Evolutionary conservation across 1,140 invertebrate species (phyloP).

Genomic region (Hydropsyche tenuis): DNA sequence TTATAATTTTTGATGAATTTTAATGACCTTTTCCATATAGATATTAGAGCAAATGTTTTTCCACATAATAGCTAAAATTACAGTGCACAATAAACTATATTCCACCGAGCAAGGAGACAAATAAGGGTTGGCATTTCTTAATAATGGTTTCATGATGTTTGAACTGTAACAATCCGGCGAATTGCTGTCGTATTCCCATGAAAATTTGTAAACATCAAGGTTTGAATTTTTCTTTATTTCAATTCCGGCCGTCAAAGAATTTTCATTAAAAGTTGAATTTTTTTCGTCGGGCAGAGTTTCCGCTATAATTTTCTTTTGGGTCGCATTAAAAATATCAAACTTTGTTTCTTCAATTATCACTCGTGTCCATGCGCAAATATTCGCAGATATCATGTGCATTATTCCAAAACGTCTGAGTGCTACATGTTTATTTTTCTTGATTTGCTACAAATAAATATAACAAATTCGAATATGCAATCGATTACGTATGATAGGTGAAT

Average conservation of each 20-base stretch:
- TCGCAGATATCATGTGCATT: constrained; percentile 67
- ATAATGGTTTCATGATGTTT: constrained; percentile 68
- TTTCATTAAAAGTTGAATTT: neutral
- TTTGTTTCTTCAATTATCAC: constrained; percentile 70
- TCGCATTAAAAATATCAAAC: constrained; percentile 63
- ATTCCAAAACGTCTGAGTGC: constrained; percentile 67
- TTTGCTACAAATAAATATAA: constrained; percentile 8
- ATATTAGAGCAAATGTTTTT: constrained; percentile 68
- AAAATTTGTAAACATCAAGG: constrained; percentile 22
- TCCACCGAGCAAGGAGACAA: constrained; percentile 77
- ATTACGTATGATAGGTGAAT: neutral
- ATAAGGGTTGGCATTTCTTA: constrained; percentile 70
- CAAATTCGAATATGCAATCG: no score
- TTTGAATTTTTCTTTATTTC: neutral
- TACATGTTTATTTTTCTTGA: constrained; percentile 50
- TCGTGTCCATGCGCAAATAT: constrained; percentile 71
- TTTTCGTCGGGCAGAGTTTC: neutral
- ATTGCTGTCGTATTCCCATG: constrained; percentile 15
- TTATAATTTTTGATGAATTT: neutral
- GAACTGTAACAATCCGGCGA: constrained; percentile 55
- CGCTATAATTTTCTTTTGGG: neutral
- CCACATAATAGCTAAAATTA: constrained; percentile 70
- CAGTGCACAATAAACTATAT: constrained; percentile 75
- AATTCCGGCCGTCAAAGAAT: neutral
- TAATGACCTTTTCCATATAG: constrained; percentile 39